phyloP scores from a whole-genome alignment of 2,113 vertebrate genomes.

The Microtus ochrogaster region DNA sequence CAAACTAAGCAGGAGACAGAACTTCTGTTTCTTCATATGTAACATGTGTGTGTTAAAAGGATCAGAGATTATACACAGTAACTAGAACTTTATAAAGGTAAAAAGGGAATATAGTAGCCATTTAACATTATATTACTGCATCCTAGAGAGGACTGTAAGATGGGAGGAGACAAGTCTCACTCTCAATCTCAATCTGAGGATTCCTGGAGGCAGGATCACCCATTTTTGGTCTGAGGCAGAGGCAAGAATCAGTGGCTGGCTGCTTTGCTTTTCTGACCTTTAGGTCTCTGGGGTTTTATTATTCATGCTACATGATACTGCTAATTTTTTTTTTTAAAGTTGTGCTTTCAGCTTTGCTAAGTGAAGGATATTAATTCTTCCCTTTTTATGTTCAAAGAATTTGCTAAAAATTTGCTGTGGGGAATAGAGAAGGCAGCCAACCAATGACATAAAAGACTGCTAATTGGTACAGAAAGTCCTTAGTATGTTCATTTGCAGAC shows the following conservation, averaged over 20 bases:
- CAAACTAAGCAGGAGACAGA: constrained; percentile 21
- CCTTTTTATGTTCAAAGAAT: not conserved
- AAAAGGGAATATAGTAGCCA: constrained; percentile 15
- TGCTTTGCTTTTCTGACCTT: too few species aligned
- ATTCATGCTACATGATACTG: not conserved
- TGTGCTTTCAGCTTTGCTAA: not conserved
- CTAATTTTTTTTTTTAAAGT: not conserved
- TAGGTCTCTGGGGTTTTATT: too few species aligned
- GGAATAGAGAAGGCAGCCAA: not conserved
- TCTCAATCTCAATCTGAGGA: too few species aligned
- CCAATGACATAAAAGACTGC: not conserved
- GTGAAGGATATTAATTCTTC: not conserved
- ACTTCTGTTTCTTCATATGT: constrained; percentile 18
- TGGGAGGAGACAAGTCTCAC: too few species aligned
- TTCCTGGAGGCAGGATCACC: too few species aligned
- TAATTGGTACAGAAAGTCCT: not conserved
- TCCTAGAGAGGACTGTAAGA: too few species aligned
- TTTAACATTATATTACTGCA: not conserved
- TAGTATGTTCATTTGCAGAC: not conserved
- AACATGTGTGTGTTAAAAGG: constrained; percentile 29
- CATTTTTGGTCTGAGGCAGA: too few species aligned
- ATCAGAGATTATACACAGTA: not conserved
- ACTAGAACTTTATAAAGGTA: constrained; percentile 2
- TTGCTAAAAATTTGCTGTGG: constrained; percentile 4
- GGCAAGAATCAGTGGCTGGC: too few species aligned